Evolutionary conservation across 1,140 invertebrate genomes (phyloP).

Genomic region (Berghia stephanieae): DNA sequence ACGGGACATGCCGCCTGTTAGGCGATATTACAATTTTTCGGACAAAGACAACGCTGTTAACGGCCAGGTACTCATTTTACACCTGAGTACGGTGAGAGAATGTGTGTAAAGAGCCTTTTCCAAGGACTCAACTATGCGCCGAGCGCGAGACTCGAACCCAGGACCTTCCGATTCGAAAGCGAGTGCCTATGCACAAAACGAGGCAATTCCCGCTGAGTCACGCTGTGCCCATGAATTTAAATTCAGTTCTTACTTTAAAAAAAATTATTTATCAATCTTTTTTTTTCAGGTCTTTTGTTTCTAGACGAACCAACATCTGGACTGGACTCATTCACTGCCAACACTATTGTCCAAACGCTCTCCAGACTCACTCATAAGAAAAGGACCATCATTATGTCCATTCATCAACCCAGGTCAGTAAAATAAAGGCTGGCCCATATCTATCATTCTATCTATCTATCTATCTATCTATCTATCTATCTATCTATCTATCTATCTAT

Average conservation of each 20-base stretch:
- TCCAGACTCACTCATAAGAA: slow-evolving; percentile 50
- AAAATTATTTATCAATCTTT: neutral
- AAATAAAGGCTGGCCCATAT: neutral
- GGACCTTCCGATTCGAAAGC: too few species aligned
- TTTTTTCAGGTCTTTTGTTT: slow-evolving; percentile 52
- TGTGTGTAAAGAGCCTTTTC: too few species aligned
- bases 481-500: neutral
- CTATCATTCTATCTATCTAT: neutral
- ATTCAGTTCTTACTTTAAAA: neutral
- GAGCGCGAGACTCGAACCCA: too few species aligned
- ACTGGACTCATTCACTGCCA: slow-evolving; percentile 61
- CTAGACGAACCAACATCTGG: slow-evolving; percentile 64
- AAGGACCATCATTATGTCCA: slow-evolving; percentile 55
- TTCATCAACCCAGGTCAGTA: slow-evolving; percentile 59
- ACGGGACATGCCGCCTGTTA: too few species aligned
- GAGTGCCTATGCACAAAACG: too few species aligned
- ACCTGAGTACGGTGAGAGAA: too few species aligned
- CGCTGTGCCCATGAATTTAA: neutral
- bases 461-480: neutral
- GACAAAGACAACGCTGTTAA: too few species aligned
- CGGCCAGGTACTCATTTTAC: too few species aligned
- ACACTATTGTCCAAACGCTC: slow-evolving; percentile 54
- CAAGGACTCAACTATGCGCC: too few species aligned
- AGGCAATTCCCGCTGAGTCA: too few species aligned
- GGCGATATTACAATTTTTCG: too few species aligned